A percentile compares a stretch with the other conserved stretches of the same genome.
Evolutionary conservation across 2,113 vertebrate genomes (phyloP).

Genomic region (Grallaria varia): DNA sequence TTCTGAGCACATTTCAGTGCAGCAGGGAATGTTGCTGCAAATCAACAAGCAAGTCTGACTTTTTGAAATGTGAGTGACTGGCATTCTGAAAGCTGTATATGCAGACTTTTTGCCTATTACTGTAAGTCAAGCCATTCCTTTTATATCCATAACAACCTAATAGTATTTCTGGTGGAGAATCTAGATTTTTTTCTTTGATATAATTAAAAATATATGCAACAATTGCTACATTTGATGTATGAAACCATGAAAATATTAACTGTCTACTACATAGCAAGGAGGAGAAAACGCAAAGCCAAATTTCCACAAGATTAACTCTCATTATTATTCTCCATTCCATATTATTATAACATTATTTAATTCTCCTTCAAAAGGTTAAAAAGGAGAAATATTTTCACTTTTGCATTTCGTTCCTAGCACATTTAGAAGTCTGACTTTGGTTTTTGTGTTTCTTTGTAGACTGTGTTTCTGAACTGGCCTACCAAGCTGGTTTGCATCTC

Average conservation of each 20-base stretch:
- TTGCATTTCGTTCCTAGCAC: neutral
- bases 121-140: neutral
- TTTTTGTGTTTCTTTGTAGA: neutral
- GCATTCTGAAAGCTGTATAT: neutral
- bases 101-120: neutral
- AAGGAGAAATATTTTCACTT: neutral
- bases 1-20: conserved; percentile 61
- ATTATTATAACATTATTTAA: neutral
- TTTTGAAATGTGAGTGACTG: conserved; percentile 10
- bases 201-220: neutral
- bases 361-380: neutral
- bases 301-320: neutral
- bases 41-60: neutral
- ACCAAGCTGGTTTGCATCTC: neutral
- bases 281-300: neutral
- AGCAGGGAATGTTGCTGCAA: conserved; percentile 6
- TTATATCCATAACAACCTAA: neutral
- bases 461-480: neutral
- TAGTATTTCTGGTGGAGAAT: neutral
- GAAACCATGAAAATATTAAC: neutral
- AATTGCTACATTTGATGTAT: neutral
- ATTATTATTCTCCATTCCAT: neutral
- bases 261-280: neutral
- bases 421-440: neutral
- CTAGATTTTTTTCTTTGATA: neutral